Percentiles rank a stretch among this genome's conserved stretches.
Evolutionary conservation across 2,113 vertebrate genomes (phyloP).

Genomic region (Macquaria ambigua): DNA sequence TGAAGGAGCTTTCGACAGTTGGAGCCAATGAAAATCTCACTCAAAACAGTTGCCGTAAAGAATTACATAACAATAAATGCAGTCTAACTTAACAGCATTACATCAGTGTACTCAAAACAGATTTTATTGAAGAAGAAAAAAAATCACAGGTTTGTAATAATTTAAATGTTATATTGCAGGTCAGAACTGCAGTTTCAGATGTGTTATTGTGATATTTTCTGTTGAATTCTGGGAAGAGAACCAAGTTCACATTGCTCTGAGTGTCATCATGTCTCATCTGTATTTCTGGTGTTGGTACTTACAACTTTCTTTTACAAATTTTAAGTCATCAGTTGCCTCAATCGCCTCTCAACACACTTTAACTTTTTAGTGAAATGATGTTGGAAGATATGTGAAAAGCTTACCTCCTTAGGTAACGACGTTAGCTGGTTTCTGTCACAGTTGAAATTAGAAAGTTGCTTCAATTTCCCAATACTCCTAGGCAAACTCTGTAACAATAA

Average conservation of each 20-base stretch:
- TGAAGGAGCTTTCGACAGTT: constrained; percentile 29
- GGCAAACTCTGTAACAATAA: constrained; percentile 87
- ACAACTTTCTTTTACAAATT: not conserved
- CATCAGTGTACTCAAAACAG: not conserved
- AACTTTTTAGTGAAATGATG: not conserved
- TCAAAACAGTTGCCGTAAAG: not conserved
- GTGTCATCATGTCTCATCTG: not conserved
- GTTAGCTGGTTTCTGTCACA: constrained; percentile 95
- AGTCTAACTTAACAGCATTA: not conserved
- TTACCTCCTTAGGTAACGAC: constrained; percentile 96
- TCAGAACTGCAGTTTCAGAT: not conserved
- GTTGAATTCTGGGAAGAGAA: no score
- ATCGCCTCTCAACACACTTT: not conserved
- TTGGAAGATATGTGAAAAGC: not conserved
- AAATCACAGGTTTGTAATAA: not conserved
- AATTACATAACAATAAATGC: not conserved
- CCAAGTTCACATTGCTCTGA: no score
- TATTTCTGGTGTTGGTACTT: not conserved
- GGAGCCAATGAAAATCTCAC: constrained; percentile 5
- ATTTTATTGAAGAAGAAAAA: not conserved
- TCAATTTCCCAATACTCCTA: constrained; percentile 94
- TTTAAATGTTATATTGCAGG: not conserved
- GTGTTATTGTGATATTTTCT: no score
- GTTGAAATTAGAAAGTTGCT: constrained; percentile 96
- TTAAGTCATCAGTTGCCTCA: not conserved